Conservation (phyloP, 2,113 vertebrate genomes). For the Strix aluco region DNA sequence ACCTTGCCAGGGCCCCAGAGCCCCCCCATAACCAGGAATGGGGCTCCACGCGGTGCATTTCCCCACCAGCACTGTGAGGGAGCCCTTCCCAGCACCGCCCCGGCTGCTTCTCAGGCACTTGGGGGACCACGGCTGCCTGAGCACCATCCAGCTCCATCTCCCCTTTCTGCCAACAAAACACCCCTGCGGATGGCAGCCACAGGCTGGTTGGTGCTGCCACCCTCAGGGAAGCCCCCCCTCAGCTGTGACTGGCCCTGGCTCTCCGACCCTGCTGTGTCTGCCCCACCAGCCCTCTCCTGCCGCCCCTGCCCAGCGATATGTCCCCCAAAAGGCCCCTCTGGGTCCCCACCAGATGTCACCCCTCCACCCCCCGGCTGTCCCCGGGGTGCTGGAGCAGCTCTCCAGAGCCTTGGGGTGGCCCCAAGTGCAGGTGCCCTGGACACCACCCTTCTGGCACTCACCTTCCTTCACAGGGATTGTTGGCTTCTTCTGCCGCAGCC, state of each 20-base stretch:
- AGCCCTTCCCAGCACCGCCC: neutral
- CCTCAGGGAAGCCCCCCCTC: neutral
- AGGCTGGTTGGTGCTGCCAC: neutral
- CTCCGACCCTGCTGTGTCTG: fast-evolving
- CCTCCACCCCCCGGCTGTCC: neutral
- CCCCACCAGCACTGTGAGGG: fast-evolving
- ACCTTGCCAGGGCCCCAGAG: neutral
- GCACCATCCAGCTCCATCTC: neutral
- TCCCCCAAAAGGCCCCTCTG: neutral
- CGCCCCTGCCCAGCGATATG: neutral
- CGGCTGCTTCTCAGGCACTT: fast-evolving
- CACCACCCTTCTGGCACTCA: constrained; percentile 36
- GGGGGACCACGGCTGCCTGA: neutral
- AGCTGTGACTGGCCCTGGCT: neutral
- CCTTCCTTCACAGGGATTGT: constrained; percentile 97
- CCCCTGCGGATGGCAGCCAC: neutral
- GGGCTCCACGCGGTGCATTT: neutral
- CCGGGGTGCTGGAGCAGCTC: neutral
- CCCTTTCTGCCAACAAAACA: fast-evolving
- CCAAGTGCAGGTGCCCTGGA: neutral
- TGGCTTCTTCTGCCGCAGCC: constrained; percentile 93
- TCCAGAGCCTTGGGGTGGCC: neutral
- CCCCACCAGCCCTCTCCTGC: neutral
- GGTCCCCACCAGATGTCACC: neutral
- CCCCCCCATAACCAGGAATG: fast-evolving